Evolutionary conservation across 2,888 invertebrate species (phyloP).

Genomic region (Suillia variegata): DNA sequence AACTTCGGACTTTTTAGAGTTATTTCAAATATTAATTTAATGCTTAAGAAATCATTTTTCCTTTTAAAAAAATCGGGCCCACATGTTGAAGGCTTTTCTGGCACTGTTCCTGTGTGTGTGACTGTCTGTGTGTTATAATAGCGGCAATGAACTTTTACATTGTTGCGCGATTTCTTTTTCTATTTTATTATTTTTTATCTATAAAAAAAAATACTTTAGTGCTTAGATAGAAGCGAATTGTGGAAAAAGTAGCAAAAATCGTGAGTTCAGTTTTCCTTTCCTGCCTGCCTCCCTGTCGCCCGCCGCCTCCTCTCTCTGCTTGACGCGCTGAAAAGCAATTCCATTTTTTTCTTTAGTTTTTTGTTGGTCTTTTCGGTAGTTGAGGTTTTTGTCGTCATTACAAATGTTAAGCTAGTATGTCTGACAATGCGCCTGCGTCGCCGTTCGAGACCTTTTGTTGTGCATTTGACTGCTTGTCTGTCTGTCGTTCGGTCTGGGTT

Average conservation of each 20-base stretch:
- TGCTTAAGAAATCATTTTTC: too few species aligned
- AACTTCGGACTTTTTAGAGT: too few species aligned
- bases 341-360: background rate
- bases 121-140: background rate
- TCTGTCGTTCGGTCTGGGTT: background rate
- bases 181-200: too few species aligned
- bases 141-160: background rate
- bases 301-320: too few species aligned
- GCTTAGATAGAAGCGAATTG: too few species aligned
- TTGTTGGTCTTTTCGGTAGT: background rate
- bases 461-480: background rate
- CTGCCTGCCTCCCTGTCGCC: background rate
- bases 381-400: background rate
- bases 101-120: too few species aligned
- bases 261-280: constrained; percentile 3
- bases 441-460: background rate
- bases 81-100: too few species aligned
- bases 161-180: too few species aligned
- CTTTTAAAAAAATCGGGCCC: too few species aligned
- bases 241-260: constrained; percentile 7
- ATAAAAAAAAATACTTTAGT: too few species aligned
- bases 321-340: too few species aligned
- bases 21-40: too few species aligned
- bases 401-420: background rate
- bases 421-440: background rate